phyloP scores from a whole-genome alignment of 2,888 invertebrate genomes.

The Deroplatys truncata region DNA sequence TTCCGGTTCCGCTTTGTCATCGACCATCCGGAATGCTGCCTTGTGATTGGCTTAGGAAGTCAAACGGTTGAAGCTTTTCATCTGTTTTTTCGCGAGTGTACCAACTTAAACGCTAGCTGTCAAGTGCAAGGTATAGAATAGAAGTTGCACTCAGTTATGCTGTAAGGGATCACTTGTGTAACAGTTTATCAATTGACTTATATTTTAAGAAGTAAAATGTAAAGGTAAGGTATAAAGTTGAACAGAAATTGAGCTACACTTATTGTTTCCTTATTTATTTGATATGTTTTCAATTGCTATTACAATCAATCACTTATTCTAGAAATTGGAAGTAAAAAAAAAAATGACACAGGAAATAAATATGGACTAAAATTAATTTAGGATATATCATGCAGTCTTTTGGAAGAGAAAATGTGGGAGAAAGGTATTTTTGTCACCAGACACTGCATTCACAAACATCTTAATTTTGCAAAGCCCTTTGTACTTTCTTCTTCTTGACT shows the following conservation, averaged over 20 bases:
- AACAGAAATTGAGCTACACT: not conserved
- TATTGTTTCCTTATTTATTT: not conserved
- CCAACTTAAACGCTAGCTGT: no score
- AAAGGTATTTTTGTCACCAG: not conserved
- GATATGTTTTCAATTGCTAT: not conserved
- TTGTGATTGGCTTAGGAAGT: no score
- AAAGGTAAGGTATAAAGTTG: no score
- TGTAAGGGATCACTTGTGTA: no score
- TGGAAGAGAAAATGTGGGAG: not conserved
- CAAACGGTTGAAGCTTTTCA: no score
- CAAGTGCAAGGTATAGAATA: no score
- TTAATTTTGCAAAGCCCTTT: not conserved
- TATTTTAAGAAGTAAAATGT: no score
- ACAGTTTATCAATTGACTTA: no score
- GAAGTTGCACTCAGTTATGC: no score
- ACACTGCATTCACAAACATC: not conserved
- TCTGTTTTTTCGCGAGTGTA: no score
- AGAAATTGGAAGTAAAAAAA: not conserved
- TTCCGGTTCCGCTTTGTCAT: no score
- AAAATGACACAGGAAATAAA: not conserved
- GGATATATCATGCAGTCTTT: not conserved
- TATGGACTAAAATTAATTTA: not conserved
- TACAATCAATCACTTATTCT: not conserved
- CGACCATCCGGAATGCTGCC: no score
- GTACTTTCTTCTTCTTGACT: not conserved